Conservation (phyloP, 2,797 vertebrate genomes). For the Emys orbicularis region DNA sequence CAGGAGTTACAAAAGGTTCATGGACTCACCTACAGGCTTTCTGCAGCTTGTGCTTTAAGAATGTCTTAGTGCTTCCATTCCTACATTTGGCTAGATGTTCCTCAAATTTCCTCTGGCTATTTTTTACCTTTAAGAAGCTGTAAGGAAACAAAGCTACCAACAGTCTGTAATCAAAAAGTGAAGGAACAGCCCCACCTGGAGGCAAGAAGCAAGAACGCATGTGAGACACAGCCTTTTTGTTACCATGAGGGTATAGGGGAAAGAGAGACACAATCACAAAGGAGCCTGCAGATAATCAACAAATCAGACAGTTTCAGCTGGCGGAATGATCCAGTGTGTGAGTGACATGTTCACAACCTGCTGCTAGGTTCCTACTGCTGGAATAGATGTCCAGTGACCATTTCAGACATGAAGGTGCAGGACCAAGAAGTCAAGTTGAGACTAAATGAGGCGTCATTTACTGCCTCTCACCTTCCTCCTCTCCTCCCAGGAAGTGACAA, state of each 20-base stretch:
- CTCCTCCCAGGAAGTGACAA: background rate
- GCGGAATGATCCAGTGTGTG: background rate
- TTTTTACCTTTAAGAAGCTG: background rate
- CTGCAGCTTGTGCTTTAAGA: background rate
- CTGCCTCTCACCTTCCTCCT: background rate
- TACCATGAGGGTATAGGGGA: background rate
- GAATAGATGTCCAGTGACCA: background rate
- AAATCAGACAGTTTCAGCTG: too few species aligned
- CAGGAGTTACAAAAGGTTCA: background rate
- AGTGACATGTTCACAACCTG: background rate
- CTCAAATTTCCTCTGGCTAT: slow-evolving; percentile 1
- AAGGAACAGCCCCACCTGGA: slow-evolving; percentile 73
- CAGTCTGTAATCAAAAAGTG: slow-evolving; percentile 38
- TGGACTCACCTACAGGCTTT: background rate
- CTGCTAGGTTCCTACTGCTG: background rate
- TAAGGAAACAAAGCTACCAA: background rate
- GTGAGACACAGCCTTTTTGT: background rate
- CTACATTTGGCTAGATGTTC: background rate
- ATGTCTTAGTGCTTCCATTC: background rate
- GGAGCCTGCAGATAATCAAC: rapidly evolving
- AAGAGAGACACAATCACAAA: background rate
- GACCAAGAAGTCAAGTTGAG: background rate
- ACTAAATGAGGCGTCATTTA: background rate
- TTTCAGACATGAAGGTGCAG: background rate
- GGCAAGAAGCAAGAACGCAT: slow-evolving; percentile 44